Evolutionary conservation across 2,797 vertebrate species (phyloP).

Genomic region (Garrulus glandarius): DNA sequence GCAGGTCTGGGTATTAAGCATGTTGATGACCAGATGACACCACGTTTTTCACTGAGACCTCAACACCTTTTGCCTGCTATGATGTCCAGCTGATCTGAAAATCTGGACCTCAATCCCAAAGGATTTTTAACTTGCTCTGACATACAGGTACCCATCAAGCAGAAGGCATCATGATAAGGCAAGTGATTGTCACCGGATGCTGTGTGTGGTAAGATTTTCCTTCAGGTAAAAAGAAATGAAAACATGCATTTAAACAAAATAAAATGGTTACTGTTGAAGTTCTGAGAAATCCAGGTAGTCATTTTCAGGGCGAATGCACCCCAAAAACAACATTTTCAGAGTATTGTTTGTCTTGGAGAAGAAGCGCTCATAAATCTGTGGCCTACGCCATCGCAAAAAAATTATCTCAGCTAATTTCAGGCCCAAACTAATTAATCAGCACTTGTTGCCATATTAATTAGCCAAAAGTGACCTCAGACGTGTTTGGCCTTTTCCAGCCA

Average conservation of each 20-base stretch:
- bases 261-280: neutral
- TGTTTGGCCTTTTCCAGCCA: constrained; percentile 20
- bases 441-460: constrained; percentile 60
- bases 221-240: neutral
- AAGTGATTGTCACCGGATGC: neutral
- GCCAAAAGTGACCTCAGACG: constrained; percentile 45
- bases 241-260: neutral
- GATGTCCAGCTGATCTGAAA: neutral
- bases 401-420: constrained; percentile 32
- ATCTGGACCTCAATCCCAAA: neutral
- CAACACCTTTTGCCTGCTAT: neutral
- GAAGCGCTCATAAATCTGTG: neutral
- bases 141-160: neutral
- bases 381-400: neutral
- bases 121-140: neutral
- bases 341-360: constrained; percentile 54
- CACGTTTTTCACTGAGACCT: neutral
- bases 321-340: neutral
- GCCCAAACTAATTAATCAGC: constrained; percentile 50
- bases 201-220: neutral
- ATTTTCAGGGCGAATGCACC: constrained; percentile 2
- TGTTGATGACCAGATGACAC: neutral
- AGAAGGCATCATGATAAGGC: neutral
- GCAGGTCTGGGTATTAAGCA: neutral
- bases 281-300: constrained; percentile 2